These are phyloP conservation scores for Calyptommatus sinebrachiatus DNA, from an alignment of 2,113 vertebrate species.

Conservation along the genomic window DNA sequence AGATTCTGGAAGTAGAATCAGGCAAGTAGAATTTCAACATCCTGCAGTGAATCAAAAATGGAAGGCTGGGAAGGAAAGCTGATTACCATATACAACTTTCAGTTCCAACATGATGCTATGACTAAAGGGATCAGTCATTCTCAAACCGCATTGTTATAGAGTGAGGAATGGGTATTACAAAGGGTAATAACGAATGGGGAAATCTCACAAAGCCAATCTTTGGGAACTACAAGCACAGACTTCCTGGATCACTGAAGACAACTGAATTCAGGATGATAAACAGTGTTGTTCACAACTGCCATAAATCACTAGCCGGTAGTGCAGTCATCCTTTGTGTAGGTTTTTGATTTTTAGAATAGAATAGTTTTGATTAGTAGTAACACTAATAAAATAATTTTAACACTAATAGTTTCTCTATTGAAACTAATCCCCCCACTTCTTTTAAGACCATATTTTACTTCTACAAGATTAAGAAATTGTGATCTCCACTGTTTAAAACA, in stretches of 20 bases:
- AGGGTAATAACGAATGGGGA: conserved; percentile 49
- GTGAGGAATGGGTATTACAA: conserved; percentile 37
- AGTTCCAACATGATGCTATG: conserved; percentile 41
- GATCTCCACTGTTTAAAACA: too few relatives aligned
- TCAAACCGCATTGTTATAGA: conserved; percentile 47
- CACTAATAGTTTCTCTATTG: too few relatives aligned
- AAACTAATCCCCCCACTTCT: too few relatives aligned
- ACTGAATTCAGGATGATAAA: not conserved
- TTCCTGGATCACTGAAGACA: conserved; percentile 1
- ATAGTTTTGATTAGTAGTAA: too few relatives aligned
- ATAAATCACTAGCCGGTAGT: not conserved
- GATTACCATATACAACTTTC: too few relatives aligned
- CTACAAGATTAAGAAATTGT: too few relatives aligned
- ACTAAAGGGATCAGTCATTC: conserved; percentile 36
- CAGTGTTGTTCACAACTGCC: not conserved
- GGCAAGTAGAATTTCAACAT: not conserved
- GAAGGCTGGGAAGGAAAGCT: not conserved
- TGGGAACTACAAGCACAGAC: conserved; percentile 6
- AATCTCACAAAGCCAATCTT: conserved; percentile 3
- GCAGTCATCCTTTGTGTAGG: too few relatives aligned
- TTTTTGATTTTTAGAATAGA: too few relatives aligned
- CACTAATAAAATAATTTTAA: too few relatives aligned
- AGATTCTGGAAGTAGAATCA: not conserved
- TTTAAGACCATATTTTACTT: too few relatives aligned
- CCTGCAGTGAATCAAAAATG: not conserved